Base-by-base conservation (phyloP, 2,113 vertebrate genomes). In the Pygoscelis antarcticus region DNA sequence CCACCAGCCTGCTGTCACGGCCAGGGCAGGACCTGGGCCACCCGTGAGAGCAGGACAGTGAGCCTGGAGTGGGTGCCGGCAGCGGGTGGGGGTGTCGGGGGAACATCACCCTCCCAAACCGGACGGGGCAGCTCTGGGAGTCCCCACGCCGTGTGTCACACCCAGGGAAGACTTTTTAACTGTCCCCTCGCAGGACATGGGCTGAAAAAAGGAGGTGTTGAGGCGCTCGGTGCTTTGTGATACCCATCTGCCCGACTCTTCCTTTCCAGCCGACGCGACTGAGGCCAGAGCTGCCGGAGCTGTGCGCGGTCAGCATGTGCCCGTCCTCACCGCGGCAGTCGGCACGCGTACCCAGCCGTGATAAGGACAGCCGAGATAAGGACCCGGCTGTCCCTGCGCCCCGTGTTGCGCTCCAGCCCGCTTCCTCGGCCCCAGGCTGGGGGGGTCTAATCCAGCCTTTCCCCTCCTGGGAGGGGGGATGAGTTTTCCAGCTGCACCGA, bases 271-370 rank as follows among this genome's bases (percentile, higher is more conserved):
- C 9, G 1, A 9, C 7, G 15, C 51, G 0, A 4, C 91, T 2
- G 40, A 62, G 40, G 74, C 65, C 3, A 1, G 10, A 18, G 26
- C 11, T n/a, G 20, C 49, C 0, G 3, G 55, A 13, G 72, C 47
- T 7, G 29, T 5, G 55, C 1, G 1, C 0, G 5, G 36, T 26
- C 81, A 68, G 49, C 0, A 7, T 29, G 76, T 27, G 58, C 58
- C 83, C 1, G 1, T 26, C 25, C 83, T 34, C 17, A 1, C 46
- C 8, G 0, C 7, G 0, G 75, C 3, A 1, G 29, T 9, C 1
- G 3, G 10, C 76, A 44, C 40, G 2, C 3, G 5, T 47, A 7
- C 26, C 55, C 47, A 3, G 66, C 5, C 3, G 4, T 16, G 83
- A 58, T n/a, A 84, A 57, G 61, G 66, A 6, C 38, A 25, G 32